These are phyloP conservation scores for Drosophila rellima DNA, from an alignment of 2,888 invertebrate genomes.

Conservation along the genomic window DNA sequence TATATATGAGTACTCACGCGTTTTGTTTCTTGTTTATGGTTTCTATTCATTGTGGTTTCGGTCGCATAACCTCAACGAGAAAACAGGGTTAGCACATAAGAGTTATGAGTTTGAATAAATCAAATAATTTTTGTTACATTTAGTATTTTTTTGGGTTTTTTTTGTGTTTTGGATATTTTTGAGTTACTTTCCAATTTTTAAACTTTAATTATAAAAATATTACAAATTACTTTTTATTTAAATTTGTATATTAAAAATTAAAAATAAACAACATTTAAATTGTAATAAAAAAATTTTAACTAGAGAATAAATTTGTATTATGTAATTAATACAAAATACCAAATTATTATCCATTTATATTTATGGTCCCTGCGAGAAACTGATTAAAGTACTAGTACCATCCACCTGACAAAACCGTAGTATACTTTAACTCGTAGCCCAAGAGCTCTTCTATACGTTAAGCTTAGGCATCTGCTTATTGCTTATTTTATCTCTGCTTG, in stretches of 20 bases:
- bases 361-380: background rate
- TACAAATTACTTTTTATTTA: no score
- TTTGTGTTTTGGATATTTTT: no score
- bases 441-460: background rate
- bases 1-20: background rate
- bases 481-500: conserved; percentile 10
- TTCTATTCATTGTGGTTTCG: background rate
- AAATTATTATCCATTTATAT: background rate
- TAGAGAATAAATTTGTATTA: no score
- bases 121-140: no score
- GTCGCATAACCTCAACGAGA: background rate
- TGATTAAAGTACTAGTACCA: background rate
- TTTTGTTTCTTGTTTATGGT: conserved; percentile 5
- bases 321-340: no score
- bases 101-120: background rate
- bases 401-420: conserved; percentile 18
- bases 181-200: no score
- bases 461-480: background rate
- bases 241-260: no score
- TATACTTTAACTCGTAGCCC: conserved; percentile 30
- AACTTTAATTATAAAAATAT: no score
- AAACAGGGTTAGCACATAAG: background rate
- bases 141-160: no score
- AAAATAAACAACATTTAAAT: no score
- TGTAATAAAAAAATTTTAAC: no score